Base-by-base conservation (phyloP, 2,113 vertebrate species). In the Garra rufa region DNA sequence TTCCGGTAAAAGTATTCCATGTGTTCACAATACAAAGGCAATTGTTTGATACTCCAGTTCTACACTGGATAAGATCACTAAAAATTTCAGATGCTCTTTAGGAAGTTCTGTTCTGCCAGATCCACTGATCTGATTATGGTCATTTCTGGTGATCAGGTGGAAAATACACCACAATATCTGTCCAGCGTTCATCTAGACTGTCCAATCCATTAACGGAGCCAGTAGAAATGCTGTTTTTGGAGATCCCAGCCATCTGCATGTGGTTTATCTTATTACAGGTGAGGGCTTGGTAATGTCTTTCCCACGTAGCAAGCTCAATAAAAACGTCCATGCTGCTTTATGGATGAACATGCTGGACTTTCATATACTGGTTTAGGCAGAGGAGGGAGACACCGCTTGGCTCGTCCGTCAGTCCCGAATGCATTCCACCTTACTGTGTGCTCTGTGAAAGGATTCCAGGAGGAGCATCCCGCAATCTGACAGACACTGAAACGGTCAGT, bases 281-380 rank as follows among this genome's bases (percentile, higher is more conserved):
- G 83, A 84, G 87, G 86, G 63, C 81, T 88, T 85, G 82, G 85
- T 85, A 87, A 89, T 83, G 89, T 89, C 76, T 89, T 87, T 89
- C 86, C 88, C 86, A 88, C 84, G 55, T 89, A 85, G 76, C 30
- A 74, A 70, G 79, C 76, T 76, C 83, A 87, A 90, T 90, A 90
- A 91, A 91, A 87, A 87, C 6, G 85, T 89, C 87, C 43, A 75
- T 73, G 63, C 69, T 83, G 80, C 85, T 88, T 90, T 81, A 78
- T 83, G 43, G 85, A 77, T 85, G 83, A 87, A 86, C 57, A 85
- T 83, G 77, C 82, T 65, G 70, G 75, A 84, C 59, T 76, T 76
- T 88, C 77, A 85, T 74, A 83, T 26, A 67, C 81, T 86, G 87
- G 67, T 81, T 82, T 41, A 48, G 38, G 50, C 63, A 77, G 46